Base-by-base conservation (phyloP, 2,113 vertebrate genomes). In the Cynopterus brachyotis region DNA sequence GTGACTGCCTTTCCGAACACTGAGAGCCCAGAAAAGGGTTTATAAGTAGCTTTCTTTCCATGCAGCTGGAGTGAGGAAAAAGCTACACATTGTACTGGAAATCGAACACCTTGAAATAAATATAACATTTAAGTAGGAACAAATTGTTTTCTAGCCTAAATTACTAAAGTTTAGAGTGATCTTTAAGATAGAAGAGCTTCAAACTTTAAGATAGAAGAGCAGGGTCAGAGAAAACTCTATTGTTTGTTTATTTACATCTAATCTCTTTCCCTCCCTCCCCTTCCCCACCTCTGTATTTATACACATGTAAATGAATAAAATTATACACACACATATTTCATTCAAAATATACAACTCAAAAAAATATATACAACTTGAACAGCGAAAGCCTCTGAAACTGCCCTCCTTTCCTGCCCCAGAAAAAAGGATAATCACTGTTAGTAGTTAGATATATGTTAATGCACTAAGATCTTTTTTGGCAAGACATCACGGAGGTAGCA, bases 41-140 rank as follows among this genome's bases (percentile, higher is more conserved):
- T 66, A 26, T 88, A 40, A 30, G 40, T 11, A 59, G 50, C 9
- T 92, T 87, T 89, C 11, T 96, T 78, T 81, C 10, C 2, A 0
- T 96, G 87, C 35, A 57, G 1, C 22, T 59, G 50, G 66, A 67
- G 28, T 57, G 62, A 79, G 53, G 75, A 50, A 84, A 67, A 75
- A 91, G 82, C 70, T 82, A 13, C 47, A 24, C 40, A 40, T 95
- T 80, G 67, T 90, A 79, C 93, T 22, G 79, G 55, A 93, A 94
- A 94, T 50, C 81, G 17, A 9, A 2, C 78, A 40, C 90, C 96
- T 59, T 93, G 67, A 94, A 87, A 73, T 89, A 94, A 97, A 93
- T 89, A 84, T 69, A 93, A 64, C 3, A 17, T 72, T 42, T 28
- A 50, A 62, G 57, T 69, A 62, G 35, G 50, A 85, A 80, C 37